Conservation (phyloP, 2,797 vertebrate species). For the Rhodeus uyekii region DNA sequence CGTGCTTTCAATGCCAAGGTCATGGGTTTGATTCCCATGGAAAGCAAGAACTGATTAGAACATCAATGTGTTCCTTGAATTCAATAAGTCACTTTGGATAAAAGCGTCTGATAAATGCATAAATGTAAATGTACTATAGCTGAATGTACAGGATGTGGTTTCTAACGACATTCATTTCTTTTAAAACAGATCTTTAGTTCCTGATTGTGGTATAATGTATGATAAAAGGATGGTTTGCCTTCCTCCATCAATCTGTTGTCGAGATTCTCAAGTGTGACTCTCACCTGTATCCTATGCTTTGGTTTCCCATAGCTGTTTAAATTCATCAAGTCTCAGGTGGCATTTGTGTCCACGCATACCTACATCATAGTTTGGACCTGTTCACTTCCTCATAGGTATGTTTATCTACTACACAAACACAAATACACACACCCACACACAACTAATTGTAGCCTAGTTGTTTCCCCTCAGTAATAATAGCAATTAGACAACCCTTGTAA, state of each 20-base stretch:
- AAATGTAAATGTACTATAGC: too few relatives aligned
- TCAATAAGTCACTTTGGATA: too few relatives aligned
- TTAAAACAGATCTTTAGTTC: neutral
- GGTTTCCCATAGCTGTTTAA: neutral
- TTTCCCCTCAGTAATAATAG: conserved; percentile 86
- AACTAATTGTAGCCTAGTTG: conserved; percentile 75
- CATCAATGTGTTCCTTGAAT: too few relatives aligned
- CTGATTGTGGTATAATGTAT: neutral
- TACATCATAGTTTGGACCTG: neutral
- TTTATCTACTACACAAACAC: conserved; percentile 44
- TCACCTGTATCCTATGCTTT: neutral
- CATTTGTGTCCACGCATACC: neutral
- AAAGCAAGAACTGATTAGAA: too few relatives aligned
- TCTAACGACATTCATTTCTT: neutral
- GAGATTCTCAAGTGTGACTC: conserved; percentile 22
- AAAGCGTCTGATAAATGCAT: too few relatives aligned
- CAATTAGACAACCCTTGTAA: conserved; percentile 86
- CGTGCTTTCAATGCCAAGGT: too few relatives aligned
- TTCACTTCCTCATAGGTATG: conserved; percentile 21
- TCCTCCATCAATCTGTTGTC: neutral
- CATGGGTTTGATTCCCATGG: too few relatives aligned
- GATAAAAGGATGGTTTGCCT: neutral
- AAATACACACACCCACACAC: conserved; percentile 30
- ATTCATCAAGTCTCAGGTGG: neutral
- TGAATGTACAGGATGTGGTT: neutral